These are phyloP conservation scores for Galagoides demidoff DNA, from an alignment of 2,797 vertebrate species.

Conservation along the genomic window DNA sequence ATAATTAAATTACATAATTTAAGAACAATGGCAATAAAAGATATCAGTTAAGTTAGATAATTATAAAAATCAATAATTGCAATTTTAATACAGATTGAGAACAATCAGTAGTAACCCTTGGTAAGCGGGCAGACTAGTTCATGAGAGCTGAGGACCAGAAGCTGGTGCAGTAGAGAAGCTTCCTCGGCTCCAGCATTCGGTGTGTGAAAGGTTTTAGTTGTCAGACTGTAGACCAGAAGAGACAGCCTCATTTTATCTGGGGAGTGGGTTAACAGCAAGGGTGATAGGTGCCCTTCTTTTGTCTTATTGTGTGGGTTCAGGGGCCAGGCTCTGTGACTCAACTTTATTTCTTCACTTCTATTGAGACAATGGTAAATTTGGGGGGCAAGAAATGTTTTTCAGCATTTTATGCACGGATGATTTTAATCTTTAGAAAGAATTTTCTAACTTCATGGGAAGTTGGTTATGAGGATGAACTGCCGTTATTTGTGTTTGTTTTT, in stretches of 20 bases:
- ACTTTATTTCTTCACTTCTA: not conserved
- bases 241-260: not conserved
- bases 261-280: not conserved
- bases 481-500: constrained; percentile 40
- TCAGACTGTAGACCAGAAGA: not conserved
- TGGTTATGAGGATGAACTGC: not conserved
- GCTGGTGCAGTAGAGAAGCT: not conserved
- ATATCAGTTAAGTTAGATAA: not conserved
- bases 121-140: rapidly evolving
- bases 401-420: not conserved
- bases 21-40: not conserved
- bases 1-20: not conserved
- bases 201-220: rapidly evolving
- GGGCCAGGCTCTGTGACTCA: not conserved
- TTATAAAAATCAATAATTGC: not conserved
- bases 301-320: not conserved
- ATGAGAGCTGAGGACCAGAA: rapidly evolving
- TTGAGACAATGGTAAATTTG: not conserved
- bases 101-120: not conserved
- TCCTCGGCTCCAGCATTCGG: rapidly evolving
- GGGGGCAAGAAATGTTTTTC: not conserved
- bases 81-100: not conserved
- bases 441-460: not conserved
- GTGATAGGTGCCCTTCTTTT: not conserved
- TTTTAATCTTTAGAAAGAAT: not conserved